These are phyloP conservation scores for Phrynocephalus vlangalii DNA, from an alignment of 2,797 vertebrate genomes.

Conservation along the genomic window DNA sequence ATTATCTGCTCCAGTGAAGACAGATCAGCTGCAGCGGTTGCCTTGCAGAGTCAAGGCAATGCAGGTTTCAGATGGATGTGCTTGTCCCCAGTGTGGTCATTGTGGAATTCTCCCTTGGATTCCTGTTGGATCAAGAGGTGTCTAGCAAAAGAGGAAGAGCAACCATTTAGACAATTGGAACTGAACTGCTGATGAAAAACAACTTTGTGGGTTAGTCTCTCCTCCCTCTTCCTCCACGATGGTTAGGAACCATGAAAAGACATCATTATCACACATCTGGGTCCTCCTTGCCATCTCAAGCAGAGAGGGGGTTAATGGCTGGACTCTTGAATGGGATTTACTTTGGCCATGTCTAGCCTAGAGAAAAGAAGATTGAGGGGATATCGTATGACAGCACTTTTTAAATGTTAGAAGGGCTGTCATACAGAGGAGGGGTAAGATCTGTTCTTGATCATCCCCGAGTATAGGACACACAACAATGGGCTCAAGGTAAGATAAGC, in stretches of 20 bases:
- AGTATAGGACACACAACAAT: no score
- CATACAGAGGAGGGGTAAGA: no score
- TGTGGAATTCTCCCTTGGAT: conserved; percentile 1
- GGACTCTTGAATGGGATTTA: background rate
- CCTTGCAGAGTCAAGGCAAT: background rate
- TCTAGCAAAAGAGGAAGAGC: background rate
- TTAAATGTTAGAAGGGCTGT: no score
- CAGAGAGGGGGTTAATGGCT: background rate
- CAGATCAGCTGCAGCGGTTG: fast-evolving
- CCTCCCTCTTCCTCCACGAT: background rate
- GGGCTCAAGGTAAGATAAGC: no score
- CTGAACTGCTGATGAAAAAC: background rate
- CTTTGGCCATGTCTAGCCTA: no score
- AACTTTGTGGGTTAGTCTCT: background rate
- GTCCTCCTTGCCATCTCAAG: background rate
- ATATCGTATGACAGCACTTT: no score
- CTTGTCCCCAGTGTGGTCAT: background rate
- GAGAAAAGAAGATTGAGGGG: no score
- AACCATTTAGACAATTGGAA: background rate
- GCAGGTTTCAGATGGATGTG: fast-evolving
- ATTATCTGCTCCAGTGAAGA: background rate
- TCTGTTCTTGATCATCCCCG: no score
- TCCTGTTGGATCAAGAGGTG: background rate
- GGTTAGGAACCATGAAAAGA: background rate
- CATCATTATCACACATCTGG: background rate